Evolutionary conservation across 1,140 invertebrate species (phyloP), one percentile per base, ranked within the genome.

Genomic region (Drosophila pectinifera): DNA sequence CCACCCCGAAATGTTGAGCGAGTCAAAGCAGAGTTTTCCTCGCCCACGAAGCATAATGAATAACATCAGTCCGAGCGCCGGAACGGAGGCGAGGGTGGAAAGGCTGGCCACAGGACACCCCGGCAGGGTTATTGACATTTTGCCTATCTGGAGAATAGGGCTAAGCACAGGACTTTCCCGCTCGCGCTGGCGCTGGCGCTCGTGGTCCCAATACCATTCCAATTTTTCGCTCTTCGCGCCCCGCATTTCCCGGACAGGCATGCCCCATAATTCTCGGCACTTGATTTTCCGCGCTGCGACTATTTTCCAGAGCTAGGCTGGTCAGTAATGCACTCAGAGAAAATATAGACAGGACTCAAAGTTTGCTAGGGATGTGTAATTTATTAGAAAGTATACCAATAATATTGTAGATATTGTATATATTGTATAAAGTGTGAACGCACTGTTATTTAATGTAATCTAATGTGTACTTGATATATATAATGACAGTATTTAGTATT

Each of bases 231-330:
- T 34, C 55, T 20, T 7, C 46, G n/a, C 20, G 36, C 28, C 7
- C 11, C 36, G 63, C 31, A 62, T 57, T 68, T 68, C 36, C 64
- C 45, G 36, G 20, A 16, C 34, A 56, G 63, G 20, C 63, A 39
- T 45, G 24, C 31, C 58, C 58, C 49, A 67, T 73, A 79, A 74
- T 83, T 82, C 62, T 65, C 75, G 54, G 31, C 61, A 61, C 79
- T 80, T 83, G 80, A 83, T 84, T 84, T 80, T 83, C 56, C 70
- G 61, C 61, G 76, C 72, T 56, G 80, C 72, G 80, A 79, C 64
- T 55, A 65, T 51, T 79, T 43, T 31, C 39, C 43, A 42, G 36
- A 11, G 8, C 64, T 68, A 59, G 73, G 57, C 69, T 58, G 79
- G 68, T 49, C 61, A 58, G 58, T 43, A 42, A 22, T 16, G 31